Base-by-base conservation (phyloP, 2,888 invertebrate species). In the Drosophila quinaria region DNA sequence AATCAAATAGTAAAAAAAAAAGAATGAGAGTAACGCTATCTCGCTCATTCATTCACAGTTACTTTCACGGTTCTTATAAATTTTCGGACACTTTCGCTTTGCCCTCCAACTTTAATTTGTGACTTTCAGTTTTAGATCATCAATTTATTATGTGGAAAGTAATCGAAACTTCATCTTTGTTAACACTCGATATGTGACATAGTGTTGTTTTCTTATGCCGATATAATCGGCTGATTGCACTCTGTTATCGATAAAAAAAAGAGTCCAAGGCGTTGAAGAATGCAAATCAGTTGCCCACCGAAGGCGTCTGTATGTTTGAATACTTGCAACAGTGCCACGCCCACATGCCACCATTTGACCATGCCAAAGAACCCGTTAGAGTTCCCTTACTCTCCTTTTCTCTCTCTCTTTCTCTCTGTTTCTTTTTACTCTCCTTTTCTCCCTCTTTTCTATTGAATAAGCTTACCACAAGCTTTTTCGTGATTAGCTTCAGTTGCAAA, bases 401-500 rank as follows among this genome's bases (percentile, higher is more conserved):
- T 29, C 33, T 49, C 15, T 31, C n/a, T 5, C 4, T 10, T 1
- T 13, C 10, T 1, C 17, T 15, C 37, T 19, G 15, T 35, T n/a
- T 39, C 13, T 6, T 37, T 4, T 31, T 6, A 11, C 33, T 31
- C 42, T 17, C 10, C 19, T 5, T 44, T 5, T 8, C 29, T 29
- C 9, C n/a, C 25, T n/a, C 9, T 8, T 29, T 17, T 4, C 11
- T 15, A 13, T 47, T 22, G 22, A 15, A 47, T 11, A 8, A 37
- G 31, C 35, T 31, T 41, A 39, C 63, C 42, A 22, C 19, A 42
- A 44, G 22, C 50, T 19, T 37, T 47, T 47, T 49, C 42, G 70
- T 70, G 78, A 77, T 77, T 77, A 77, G 79, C 76, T 17, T 33
- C 52, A 74, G 49, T 61, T 60, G 56, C 65, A 69, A 74, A 81